Conservation (phyloP, 1,140 invertebrate genomes). For the Drosophila nannoptera region DNA sequence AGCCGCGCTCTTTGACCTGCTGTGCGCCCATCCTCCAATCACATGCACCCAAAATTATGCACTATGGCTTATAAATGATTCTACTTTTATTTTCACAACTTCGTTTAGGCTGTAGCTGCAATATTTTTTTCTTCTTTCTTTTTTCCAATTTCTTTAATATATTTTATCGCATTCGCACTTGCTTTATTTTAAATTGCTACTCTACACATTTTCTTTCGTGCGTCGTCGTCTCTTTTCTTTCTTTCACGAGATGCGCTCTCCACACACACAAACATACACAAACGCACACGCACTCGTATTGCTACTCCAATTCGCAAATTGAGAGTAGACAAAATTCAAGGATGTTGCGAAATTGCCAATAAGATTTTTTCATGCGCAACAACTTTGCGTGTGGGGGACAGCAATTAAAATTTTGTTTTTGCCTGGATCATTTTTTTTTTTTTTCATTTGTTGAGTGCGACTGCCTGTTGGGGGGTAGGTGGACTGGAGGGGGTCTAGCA, state of each 20-base stretch:
- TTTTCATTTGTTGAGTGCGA: conserved; percentile 38
- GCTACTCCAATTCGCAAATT: conserved; percentile 60
- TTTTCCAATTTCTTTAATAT: conserved; percentile 18
- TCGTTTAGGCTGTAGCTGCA: conserved; percentile 30
- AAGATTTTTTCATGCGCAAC: conserved; percentile 29
- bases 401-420: conserved; percentile 23
- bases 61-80: conserved; percentile 21
- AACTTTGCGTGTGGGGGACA: conserved; percentile 1
- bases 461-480: conserved; percentile 6
- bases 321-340: conserved; percentile 72
- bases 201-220: conserved; percentile 53
- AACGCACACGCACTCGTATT: conserved; percentile 44
- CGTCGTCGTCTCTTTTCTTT: conserved; percentile 51
- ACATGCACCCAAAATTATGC: conserved; percentile 25
- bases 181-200: conserved; percentile 67
- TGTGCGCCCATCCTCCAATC: conserved; percentile 87
- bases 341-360: conserved; percentile 62
- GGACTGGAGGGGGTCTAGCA: conserved; percentile 30
- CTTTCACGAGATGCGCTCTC: conserved; percentile 45
- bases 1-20: conserved; percentile 87
- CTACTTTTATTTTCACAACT: conserved; percentile 48
- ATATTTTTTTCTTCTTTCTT: conserved; percentile 31
- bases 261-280: conserved; percentile 15
- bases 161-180: conserved; percentile 55
- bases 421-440: conserved; percentile 11